Base-by-base conservation (phyloP, 2,888 invertebrate species). In the Nemapogon koenigi region DNA sequence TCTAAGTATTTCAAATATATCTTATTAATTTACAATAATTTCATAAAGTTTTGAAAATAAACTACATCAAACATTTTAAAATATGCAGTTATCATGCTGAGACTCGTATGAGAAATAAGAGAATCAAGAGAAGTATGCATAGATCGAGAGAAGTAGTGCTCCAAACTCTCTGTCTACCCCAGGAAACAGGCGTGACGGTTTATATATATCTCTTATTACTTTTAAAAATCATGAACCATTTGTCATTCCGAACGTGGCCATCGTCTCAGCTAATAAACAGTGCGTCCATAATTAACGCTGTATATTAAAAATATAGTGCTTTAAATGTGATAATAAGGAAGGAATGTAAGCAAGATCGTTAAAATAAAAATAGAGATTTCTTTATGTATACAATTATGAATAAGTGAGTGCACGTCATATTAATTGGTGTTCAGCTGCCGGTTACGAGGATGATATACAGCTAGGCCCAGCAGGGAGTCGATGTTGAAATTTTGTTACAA, bases 321-420 rank as follows among this genome's bases (percentile, higher is more conserved):
- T 61, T 65, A 68, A 65, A 67, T 58, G 65, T 66, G 66, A 66
- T 71, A 71, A 71, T 70, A 69, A 72, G 68, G 71, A 70, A 70
- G 65, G 63, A 64, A 68, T 69, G 68, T 69, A 64, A 69, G 68
- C 67, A 65, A 65, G 63, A 69, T 66, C 60, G 61, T 68, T 66
- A 62, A 59, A 65, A 66, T 61, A 63, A 62, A 62, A 64, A 64
- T 62, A 62, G 62, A 69, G 64, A 67, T 67, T 68, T 69, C 64
- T 67, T 68, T 69, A 65, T 70, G 62, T 69, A 62, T 69, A 63
- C 53, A 62, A 67, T 65, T 66, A n/a, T n/a, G n/a, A n/a, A n/a
- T n/a, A 69, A 69, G 63, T 59, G 61, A 61, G 64, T 54, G 58
- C 60, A 51, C 65, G 60, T 62, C 49, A 48, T 58, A 61, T 62